Evolutionary conservation across 2,797 vertebrate species (phyloP), one percentile per base, ranked within the genome.

Genomic region (Vireo griseus): DNA sequence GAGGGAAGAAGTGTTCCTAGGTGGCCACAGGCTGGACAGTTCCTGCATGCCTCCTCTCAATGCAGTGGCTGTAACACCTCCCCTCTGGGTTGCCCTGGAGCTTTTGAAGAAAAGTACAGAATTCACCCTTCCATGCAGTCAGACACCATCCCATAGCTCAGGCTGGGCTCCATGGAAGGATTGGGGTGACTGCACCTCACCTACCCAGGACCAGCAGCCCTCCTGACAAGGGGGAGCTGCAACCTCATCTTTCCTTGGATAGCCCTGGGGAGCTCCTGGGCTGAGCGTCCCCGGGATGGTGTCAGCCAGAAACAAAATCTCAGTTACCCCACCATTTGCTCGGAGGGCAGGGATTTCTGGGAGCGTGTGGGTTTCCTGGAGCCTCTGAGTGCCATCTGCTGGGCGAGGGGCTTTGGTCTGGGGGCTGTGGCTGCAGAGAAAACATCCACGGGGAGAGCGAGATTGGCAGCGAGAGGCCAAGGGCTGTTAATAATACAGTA

Each of bases 341-440:
- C 0, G 0, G 39, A 5, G 7, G 67, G 14, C 65, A 79, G 54
- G 57, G 54, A 59, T 75, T 94, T 59, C 79, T 86, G 35, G 26
- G 37, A 39, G 37, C 1, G 0, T 6, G 14, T 54, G 86, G 65
- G 11, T 82, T 94, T 78, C 57, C 83, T 0, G 5, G 86, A 83
- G 74, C 55, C 12, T 19, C 69, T 59, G 91, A 86, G 92, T 96
- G 96, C 96, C 96, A 86, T 95, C 97, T 96, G 92, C 94, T 10
- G 67, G 91, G 78, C 7, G 2, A 72, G 40, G 55, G 90, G 52
- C 57, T 91, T 63, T 52, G 65, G 16, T 74, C 31, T 2, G 5
- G 67, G 51, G 62, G 37, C 73, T 82, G 81, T 18, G 9, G 18
- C 5, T 71, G 63, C 52, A 0, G 37, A 18, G 68, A 42, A 62